These are phyloP conservation scores for Spizaetus ornatus DNA, from an alignment of 2,113 vertebrate species.

Conservation along the genomic window DNA sequence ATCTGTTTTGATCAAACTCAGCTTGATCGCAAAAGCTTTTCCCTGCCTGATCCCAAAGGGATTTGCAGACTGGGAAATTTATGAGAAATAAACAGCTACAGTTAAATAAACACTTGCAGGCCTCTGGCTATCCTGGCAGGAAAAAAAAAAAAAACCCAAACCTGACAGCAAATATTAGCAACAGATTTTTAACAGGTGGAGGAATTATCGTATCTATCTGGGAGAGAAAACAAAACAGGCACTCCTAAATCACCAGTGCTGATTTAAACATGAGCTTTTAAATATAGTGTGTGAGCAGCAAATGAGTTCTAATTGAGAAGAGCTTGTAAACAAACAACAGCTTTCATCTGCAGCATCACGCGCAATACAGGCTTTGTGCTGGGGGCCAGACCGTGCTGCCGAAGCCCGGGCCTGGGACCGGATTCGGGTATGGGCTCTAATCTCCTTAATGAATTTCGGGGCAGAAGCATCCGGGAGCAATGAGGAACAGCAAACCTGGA, in stretches of 20 bases:
- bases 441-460: not conserved
- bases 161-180: not conserved
- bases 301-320: constrained; percentile 45
- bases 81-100: not conserved
- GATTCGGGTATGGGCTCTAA: not conserved
- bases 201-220: not conserved
- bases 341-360: constrained; percentile 33
- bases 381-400: not conserved
- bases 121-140: not conserved
- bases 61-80: not conserved
- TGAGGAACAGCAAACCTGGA: not conserved
- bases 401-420: not conserved
- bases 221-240: constrained; percentile 32
- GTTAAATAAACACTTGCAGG: constrained; percentile 16
- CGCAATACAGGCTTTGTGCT: rapidly evolving
- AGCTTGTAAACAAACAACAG: constrained; percentile 48
- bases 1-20: not conserved
- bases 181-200: constrained; percentile 47
- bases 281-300: constrained; percentile 34
- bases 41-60: not conserved
- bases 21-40: not conserved
- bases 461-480: not conserved
- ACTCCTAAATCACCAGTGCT: not conserved
- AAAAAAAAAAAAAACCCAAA: not conserved
- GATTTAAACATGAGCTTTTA: constrained; percentile 46